Percentiles rank a stretch among this genome's conserved stretches.
phyloP scores from a whole-genome alignment of 1,140 invertebrate species.

The Lithobius niger region DNA sequence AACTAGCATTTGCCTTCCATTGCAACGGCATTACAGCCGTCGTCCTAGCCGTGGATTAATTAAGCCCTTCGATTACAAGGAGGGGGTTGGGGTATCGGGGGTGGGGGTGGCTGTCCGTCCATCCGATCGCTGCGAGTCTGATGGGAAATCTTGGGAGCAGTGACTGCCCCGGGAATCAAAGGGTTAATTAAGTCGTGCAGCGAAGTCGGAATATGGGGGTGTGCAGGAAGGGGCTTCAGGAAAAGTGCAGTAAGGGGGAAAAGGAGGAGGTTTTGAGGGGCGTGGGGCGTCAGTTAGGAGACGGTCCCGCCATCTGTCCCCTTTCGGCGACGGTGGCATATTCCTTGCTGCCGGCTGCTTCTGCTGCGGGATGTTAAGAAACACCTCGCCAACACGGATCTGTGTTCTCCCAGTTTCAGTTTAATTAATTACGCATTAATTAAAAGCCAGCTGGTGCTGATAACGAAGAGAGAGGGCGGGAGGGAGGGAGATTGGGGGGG shows the following conservation, averaged over 20 bases:
- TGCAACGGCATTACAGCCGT: too few species aligned
- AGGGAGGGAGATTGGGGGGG: too few species aligned
- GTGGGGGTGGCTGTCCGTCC: background rate
- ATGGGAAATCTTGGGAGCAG: background rate
- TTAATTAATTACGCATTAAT: slow-evolving; percentile 11
- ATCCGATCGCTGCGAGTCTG: background rate
- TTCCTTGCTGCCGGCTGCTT: slow-evolving; percentile 5
- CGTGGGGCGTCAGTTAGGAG: background rate
- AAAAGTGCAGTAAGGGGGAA: background rate
- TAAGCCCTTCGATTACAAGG: too few species aligned
- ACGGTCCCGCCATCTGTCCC: background rate
- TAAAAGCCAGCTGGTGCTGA: slow-evolving; percentile 9
- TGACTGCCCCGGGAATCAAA: background rate
- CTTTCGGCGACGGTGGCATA: background rate
- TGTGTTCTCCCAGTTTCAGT: slow-evolving; percentile 5
- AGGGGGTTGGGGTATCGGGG: too few species aligned
- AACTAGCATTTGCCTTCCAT: too few species aligned
- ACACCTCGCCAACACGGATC: slow-evolving; percentile 10
- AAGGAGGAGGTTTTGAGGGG: too few species aligned
- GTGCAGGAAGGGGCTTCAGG: background rate
- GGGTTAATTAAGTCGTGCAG: background rate
- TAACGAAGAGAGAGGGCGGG: slow-evolving; percentile 5
- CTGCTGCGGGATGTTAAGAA: slow-evolving; percentile 7
- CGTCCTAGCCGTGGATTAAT: background rate
- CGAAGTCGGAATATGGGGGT: background rate